Base-by-base conservation (phyloP, 2,888 invertebrate genomes). In the Geophilus truncorum region DNA sequence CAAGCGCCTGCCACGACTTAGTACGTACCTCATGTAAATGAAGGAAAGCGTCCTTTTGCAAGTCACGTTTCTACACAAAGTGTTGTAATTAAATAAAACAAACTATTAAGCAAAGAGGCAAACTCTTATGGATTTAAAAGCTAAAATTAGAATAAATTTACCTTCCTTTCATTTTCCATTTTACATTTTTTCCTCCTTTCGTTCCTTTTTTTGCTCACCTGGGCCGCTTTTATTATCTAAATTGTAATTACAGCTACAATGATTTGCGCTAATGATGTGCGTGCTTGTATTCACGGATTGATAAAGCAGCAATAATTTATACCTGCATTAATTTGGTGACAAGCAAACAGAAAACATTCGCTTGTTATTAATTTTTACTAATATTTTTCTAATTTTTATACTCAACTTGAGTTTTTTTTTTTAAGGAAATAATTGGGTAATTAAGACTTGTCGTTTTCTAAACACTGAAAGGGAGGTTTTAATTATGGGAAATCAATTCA, bases 1-100 rank as follows among this genome's bases (percentile, higher is more conserved):
- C 57, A 62, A 62, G 57, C 57, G 57, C 57, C 23, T 62, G 57
- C 57, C 57, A 62, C 57, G 57, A 62, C 57, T 62, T 62, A 62
- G 57, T 62, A 62, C 57, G 57, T 62, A 62, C 23, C 57, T 62
- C 57, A 62, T 62, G 57, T 62, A 62, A 62, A 62, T 62, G 57
- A 62, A 62, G 57, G 57, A n/a, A 62, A 21, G 57, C 18, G 15
- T 62, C 21, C 57, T 62, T 62, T 57, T 62, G 57, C 57, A 62
- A 62, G 57, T 62, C 57, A 62, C 57, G 57, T 62, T 62, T 62
- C 40, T 62, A 1, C 23, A 62, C 51, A 12, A 51, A 51, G 57
- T 62, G 21, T 18, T 62, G 18, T 62, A 62, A 62, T 62, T 62
- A 62, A 62, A 62, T 62, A 62, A 62, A 62, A 23, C 57, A 62